Percentiles rank a stretch among this genome's conserved stretches.
Conservation (phyloP, 2,113 vertebrate species). For the Ammodytes dubius region DNA sequence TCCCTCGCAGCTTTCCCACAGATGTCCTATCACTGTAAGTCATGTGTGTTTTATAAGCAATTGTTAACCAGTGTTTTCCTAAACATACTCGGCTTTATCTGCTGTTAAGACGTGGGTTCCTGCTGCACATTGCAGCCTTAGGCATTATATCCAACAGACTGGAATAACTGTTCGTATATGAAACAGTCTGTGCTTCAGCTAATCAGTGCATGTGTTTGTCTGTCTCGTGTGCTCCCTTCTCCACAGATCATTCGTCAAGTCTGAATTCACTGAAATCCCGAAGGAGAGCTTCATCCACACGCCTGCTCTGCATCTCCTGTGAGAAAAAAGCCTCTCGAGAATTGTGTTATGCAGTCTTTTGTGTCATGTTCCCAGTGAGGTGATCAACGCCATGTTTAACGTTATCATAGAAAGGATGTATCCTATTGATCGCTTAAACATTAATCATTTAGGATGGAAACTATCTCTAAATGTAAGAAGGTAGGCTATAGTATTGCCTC, state of each 20-base stretch:
- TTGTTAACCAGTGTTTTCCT: neutral
- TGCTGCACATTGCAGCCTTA: conserved; percentile 7
- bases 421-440: neutral
- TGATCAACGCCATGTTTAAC: conserved; percentile 74
- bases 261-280: conserved; percentile 83
- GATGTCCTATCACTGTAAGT: conserved; percentile 99
- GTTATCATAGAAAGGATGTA: neutral
- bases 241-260: conserved; percentile 89
- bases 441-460: neutral
- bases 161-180: conserved; percentile 19
- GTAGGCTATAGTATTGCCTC: neutral
- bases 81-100: neutral
- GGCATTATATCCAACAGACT: neutral
- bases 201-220: conserved; percentile 1
- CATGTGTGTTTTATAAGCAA: conserved; percentile 9
- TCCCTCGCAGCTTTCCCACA: conserved; percentile 94
- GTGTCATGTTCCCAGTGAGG: conserved; percentile 46
- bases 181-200: conserved; percentile 8
- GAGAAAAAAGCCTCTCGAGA: conserved; percentile 78
- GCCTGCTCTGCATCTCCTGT: conserved; percentile 98
- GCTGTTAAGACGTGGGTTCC: conserved; percentile 6
- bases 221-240: conserved; percentile 1
- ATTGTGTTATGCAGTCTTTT: conserved; percentile 72
- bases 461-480: neutral
- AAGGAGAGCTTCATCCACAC: conserved; percentile 92